A percentile compares a stretch with the other conserved stretches of the same genome.
Evolutionary conservation across 2,113 vertebrate genomes (phyloP).

Genomic region (Meleagris gallopavo): DNA sequence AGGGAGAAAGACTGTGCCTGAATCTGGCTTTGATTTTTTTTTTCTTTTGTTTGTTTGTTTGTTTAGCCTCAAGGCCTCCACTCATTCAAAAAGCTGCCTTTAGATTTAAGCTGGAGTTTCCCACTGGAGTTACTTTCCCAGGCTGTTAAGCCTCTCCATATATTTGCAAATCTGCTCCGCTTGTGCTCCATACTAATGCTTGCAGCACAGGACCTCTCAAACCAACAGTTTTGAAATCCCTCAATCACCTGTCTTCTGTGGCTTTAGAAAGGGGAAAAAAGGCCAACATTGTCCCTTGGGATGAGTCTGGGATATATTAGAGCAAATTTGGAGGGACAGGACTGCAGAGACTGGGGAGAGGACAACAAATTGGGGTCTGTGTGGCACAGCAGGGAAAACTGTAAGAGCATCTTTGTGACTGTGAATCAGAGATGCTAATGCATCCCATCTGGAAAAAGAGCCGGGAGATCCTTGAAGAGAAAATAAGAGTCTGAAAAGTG

Average conservation of each 20-base stretch:
- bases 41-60: not conserved
- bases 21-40: slow-evolving; percentile 21
- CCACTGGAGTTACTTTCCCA: slow-evolving; percentile 45
- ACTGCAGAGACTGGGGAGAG: not conserved
- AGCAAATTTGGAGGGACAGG: not conserved
- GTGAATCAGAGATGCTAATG: not conserved
- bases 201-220: not conserved
- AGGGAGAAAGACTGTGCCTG: slow-evolving; percentile 6
- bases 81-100: slow-evolving; percentile 43
- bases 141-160: not conserved
- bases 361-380: not conserved
- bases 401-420: not conserved
- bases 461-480: not conserved
- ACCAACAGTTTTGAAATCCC: not conserved
- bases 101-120: slow-evolving; percentile 48
- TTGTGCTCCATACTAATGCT: not conserved
- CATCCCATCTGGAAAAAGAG: not conserved
- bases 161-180: slow-evolving; percentile 23
- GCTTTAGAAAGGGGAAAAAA: not conserved
- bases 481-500: not conserved
- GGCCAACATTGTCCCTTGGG: not conserved
- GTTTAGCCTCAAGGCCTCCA: slow-evolving; percentile 21
- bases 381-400: not conserved
- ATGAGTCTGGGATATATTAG: not conserved
- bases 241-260: not conserved